Evolutionary conservation across 2,113 vertebrate species (phyloP).

Genomic region (Chascanopsetta lugubris): DNA sequence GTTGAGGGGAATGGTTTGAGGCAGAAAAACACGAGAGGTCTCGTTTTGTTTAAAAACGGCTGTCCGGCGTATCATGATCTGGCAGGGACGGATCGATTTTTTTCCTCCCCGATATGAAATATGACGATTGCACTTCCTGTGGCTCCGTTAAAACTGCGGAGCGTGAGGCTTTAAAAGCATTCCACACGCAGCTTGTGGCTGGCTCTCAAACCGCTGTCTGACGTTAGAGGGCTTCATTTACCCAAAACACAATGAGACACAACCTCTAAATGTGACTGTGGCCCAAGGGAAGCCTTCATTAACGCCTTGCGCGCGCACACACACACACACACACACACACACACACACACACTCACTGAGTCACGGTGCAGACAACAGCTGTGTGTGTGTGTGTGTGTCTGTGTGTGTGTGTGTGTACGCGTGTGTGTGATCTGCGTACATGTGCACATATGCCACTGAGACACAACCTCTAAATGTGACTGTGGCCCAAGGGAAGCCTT

Average conservation of each 20-base stretch:
- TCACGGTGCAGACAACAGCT: conserved; percentile 28
- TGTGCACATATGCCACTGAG: too few species aligned
- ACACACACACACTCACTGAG: conserved; percentile 21
- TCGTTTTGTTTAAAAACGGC: not conserved
- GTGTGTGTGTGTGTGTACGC: too few species aligned
- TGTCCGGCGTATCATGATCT: not conserved
- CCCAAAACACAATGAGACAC: too few species aligned
- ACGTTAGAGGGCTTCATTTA: conserved; percentile 31
- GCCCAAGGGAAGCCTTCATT: conserved; percentile 46
- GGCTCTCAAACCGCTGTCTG: conserved; percentile 26
- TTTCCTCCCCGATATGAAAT: not conserved
- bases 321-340: conserved; percentile 8
- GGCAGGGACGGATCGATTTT: not conserved
- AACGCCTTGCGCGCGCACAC: conserved; percentile 23
- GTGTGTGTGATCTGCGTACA: too few species aligned
- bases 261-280: conserved; percentile 39
- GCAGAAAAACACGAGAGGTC: not conserved
- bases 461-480: conserved; percentile 44
- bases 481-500: conserved; percentile 41
- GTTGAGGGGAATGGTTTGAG: not conserved
- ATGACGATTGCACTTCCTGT: conserved; percentile 4
- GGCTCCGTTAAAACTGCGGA: conserved; percentile 7
- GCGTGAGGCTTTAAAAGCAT: conserved; percentile 26
- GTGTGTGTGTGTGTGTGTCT: too few species aligned
- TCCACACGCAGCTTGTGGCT: conserved; percentile 24